Evolutionary conservation across 2,797 vertebrate genomes (phyloP).

Genomic region (Lagodon rhomboides): DNA sequence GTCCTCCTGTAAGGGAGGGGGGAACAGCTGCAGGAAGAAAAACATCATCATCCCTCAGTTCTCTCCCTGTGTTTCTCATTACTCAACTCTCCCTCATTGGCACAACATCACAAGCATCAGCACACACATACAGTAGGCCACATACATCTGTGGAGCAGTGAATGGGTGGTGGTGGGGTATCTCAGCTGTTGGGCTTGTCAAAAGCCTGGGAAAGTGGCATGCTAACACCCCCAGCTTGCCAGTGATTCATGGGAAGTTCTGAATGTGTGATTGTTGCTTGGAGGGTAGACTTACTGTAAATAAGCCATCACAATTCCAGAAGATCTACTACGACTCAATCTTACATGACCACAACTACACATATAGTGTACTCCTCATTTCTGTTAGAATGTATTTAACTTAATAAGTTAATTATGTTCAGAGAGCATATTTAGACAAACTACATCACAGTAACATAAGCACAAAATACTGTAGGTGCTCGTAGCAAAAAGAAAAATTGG

Average conservation of each 20-base stretch:
- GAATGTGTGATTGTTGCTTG: neutral
- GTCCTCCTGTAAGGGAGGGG: neutral
- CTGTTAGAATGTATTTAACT: too few species aligned
- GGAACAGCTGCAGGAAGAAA: slow-evolving; percentile 74
- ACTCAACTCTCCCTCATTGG: slow-evolving; percentile 84
- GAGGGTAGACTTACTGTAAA: too few species aligned
- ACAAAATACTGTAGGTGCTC: too few species aligned
- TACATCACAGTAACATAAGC: too few species aligned
- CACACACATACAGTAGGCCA: neutral
- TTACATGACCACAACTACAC: too few species aligned
- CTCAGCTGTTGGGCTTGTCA: slow-evolving; percentile 85
- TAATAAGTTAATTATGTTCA: too few species aligned
- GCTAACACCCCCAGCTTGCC: slow-evolving; percentile 25
- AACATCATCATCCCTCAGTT: slow-evolving; percentile 66
- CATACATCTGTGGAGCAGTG: slow-evolving; percentile 73
- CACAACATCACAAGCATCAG: slow-evolving; percentile 84
- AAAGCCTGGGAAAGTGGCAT: slow-evolving; percentile 83
- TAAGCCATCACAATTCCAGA: too few species aligned
- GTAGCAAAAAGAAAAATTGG: too few species aligned
- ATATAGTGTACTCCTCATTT: too few species aligned
- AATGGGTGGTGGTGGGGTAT: slow-evolving; percentile 47
- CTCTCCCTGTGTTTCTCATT: slow-evolving; percentile 80
- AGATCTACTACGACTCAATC: too few species aligned
- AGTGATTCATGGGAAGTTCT: slow-evolving; percentile 51
- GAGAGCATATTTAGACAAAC: too few species aligned